Percentiles rank a stretch among this genome's conserved stretches.
Evolutionary conservation across 2,797 vertebrate genomes (phyloP).

Genomic region (Anas bahamensis): DNA sequence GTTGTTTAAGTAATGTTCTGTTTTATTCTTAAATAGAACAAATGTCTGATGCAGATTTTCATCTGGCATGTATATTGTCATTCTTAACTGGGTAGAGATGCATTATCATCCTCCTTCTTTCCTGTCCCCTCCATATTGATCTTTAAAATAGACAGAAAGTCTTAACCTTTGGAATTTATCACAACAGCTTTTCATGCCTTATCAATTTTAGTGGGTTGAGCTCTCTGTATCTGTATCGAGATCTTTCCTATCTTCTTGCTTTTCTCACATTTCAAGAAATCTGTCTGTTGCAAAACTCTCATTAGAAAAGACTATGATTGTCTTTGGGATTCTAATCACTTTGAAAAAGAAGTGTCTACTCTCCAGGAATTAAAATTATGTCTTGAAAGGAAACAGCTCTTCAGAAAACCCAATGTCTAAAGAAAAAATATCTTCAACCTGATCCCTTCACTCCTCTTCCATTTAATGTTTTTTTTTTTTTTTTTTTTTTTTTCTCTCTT

Average conservation of each 20-base stretch:
- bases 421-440: not conserved
- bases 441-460: not conserved
- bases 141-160: slow-evolving; percentile 64
- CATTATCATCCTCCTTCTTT: slow-evolving; percentile 53
- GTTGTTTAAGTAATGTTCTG: not conserved
- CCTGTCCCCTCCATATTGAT: slow-evolving; percentile 48
- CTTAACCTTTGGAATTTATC: slow-evolving; percentile 67
- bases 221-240: slow-evolving; percentile 43
- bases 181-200: slow-evolving; percentile 55
- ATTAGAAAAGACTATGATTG: slow-evolving; percentile 58
- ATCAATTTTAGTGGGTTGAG: slow-evolving; percentile 60
- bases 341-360: slow-evolving; percentile 58
- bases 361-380: slow-evolving; percentile 54
- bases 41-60: slow-evolving; percentile 17
- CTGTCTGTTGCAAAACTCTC: slow-evolving; percentile 51
- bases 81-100: slow-evolving; percentile 56
- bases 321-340: slow-evolving; percentile 52
- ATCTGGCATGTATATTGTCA: slow-evolving; percentile 26
- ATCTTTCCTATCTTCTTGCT: slow-evolving; percentile 57
- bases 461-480: not conserved
- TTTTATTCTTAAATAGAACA: slow-evolving; percentile 20
- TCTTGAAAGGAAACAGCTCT: slow-evolving; percentile 36
- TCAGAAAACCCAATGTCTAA: slow-evolving; percentile 48
- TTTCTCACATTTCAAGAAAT: slow-evolving; percentile 56
- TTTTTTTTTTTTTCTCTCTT: not conserved